Evolutionary conservation across 2,113 vertebrate species (phyloP).

Genomic region (Brachyhypopomus gauderio): DNA sequence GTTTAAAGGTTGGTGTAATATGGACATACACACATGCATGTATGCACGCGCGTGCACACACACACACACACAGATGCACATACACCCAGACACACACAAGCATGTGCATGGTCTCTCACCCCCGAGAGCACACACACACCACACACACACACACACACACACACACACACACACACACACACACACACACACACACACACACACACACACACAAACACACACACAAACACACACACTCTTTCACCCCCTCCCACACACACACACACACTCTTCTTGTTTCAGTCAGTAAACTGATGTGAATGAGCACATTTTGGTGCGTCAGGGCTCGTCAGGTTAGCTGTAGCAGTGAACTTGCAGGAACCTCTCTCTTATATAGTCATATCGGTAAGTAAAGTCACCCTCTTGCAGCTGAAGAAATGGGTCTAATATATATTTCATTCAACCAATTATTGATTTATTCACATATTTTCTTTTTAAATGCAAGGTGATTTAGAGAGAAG

Average conservation of each 20-base stretch:
- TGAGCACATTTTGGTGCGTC: constrained; percentile 40
- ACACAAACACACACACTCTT: background rate
- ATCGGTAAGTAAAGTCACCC: constrained; percentile 45
- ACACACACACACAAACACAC: constrained; percentile 47
- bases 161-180: constrained; percentile 41
- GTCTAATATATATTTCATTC: constrained; percentile 70
- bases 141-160: no score
- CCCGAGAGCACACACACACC: no score
- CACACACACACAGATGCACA: constrained; percentile 33
- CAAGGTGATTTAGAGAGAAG: constrained; percentile 89
- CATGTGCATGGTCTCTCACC: background rate
- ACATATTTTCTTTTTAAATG: constrained; percentile 72
- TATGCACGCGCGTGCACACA: constrained; percentile 45
- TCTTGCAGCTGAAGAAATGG: constrained; percentile 82
- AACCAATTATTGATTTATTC: constrained; percentile 73
- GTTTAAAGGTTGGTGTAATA: background rate
- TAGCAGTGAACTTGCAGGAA: background rate
- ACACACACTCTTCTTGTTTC: constrained; percentile 32
- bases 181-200: background rate
- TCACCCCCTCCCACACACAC: constrained; percentile 21
- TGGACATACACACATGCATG: constrained; percentile 41
- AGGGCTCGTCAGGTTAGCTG: constrained; percentile 7
- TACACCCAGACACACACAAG: constrained; percentile 38
- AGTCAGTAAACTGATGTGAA: no score
- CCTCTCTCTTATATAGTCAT: background rate